Base-by-base conservation (phyloP, 2,797 vertebrate genomes). In the Florisuga fusca region DNA sequence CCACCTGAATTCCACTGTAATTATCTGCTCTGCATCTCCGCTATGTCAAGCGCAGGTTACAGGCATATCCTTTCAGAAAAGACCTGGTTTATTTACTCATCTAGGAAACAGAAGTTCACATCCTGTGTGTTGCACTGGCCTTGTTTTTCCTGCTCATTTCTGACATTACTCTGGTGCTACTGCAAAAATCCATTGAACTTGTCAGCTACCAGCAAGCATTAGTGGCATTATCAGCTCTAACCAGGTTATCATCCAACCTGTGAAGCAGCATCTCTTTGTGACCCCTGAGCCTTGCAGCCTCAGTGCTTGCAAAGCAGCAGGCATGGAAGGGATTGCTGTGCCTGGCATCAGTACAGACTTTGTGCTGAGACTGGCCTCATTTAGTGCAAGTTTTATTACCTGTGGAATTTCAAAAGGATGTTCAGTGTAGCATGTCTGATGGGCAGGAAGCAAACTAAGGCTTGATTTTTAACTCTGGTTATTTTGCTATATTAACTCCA, bases 311-410 rank as follows among this genome's bases (percentile, higher is more conserved):
- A 85, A 80, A 96, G 76, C 68, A 95, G 50, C 80, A 48, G 61
- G 94, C 89, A 94, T 96, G 96, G 97, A 96, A 96, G 97, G 91
- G 84, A 94, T 96, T 96, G 76, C 96, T 95, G 90, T 81, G 87
- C 83, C 95, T 97, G 97, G 97, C 90, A 55, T 94, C 71, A 75
- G 84, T 85, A 96, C 95, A 97, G 89, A 88, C 94, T 96, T 50
- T 98, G 90, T 95, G 93, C 93, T 69, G 71, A 82, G 94, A 80
- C 84, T 2, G 33, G 93, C 94, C 89, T 95, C 94, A 55, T 98
- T 97, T 95, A 94, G 82, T 94, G 95, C 95, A 95, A 97, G 97
- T 97, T 97, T 90, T 97, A 97, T 97, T 98, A 97, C 94, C 95
- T 97, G 94, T 97, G 97, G 95, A 97, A 97, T 98, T 97, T 95